Evolutionary conservation across 1,140 invertebrate species (phyloP).

Genomic region (Monochamus saltuarius): DNA sequence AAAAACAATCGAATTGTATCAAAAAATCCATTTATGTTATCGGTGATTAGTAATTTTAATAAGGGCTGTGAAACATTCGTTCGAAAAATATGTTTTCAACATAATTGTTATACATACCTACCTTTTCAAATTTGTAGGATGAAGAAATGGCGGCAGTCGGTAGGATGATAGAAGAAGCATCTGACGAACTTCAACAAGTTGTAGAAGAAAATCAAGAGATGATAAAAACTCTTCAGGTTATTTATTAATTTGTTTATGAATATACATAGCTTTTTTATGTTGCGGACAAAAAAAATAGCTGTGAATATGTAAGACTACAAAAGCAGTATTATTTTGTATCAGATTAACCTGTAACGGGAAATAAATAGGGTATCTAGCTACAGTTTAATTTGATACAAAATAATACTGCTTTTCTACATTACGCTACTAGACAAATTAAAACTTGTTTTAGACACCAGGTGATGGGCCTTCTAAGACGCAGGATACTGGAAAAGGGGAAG

Average conservation of each 20-base stretch:
- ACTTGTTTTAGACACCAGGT: neutral
- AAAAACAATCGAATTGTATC: too few relatives aligned
- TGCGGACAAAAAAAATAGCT: too few relatives aligned
- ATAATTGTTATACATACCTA: too few relatives aligned
- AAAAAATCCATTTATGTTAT: too few relatives aligned
- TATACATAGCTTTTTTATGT: neutral
- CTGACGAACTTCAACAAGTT: constrained; percentile 38
- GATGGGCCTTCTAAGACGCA: neutral
- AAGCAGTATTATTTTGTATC: neutral
- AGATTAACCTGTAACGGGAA: neutral
- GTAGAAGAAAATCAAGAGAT: constrained; percentile 38
- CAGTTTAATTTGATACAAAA: neutral
- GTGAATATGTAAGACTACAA: neutral
- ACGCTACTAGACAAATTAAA: neutral
- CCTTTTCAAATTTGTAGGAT: constrained; percentile 20
- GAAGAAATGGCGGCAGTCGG: constrained; percentile 41
- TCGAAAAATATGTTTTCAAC: too few relatives aligned
- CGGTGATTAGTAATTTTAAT: too few relatives aligned
- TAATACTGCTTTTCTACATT: neutral
- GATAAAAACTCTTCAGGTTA: constrained; percentile 25
- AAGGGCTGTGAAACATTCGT: too few relatives aligned
- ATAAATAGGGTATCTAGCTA: too few relatives aligned
- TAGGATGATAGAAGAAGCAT: constrained; percentile 41
- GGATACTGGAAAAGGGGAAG: neutral
- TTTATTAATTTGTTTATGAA: neutral